Evolutionary conservation across 2,797 vertebrate species (phyloP), one percentile per base, ranked within the genome.

Genomic region (Anguilla obscura): DNA sequence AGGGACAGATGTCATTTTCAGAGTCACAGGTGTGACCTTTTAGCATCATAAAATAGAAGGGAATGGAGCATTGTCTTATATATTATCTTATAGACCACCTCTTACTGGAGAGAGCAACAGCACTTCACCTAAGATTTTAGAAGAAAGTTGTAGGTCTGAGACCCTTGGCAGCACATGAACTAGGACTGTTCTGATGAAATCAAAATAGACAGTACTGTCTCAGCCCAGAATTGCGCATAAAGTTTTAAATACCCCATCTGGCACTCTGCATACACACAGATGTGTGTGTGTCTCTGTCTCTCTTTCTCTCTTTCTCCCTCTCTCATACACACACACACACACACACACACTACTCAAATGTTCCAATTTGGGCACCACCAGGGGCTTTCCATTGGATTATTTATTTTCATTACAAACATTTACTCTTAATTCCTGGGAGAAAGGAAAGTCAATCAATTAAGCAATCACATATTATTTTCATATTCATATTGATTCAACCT

Each of bases 311-410:
- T 45, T 45, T 45, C 40, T 16, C 18, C 0, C 16, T 60, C 52
- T 18, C 21, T 6, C 7, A 69, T 60, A n/a, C 87, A 54, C 87
- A 66, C 87, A 52, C 52, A 52, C 52, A 63, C 76, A 84, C 87
- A 85, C 87, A 85, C 83, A 85, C 87, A 85, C 87, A 71, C 27
- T 69, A 21, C n/a, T 69, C 63, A n/a, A n/a, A 24, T 69, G 24
- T n/a, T 24, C n/a, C 58, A 63, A 63, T 18, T 63, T 18, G 21
- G n/a, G 63, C n/a, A 27, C 63, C 3, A n/a, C 3, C 27, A 74
- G 8, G 16, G 69, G 14, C 27, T 30, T 30, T 74, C 12, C 9
- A 36, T 74, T 33, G 1, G 69, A 74, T 33, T 30, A 36, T 74
- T 14, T 14, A 14, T 36, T 74, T 33, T 36, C 8, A 74, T 33